Base-by-base conservation (phyloP, 2,113 vertebrate species). In the Hemichromis elongatus region DNA sequence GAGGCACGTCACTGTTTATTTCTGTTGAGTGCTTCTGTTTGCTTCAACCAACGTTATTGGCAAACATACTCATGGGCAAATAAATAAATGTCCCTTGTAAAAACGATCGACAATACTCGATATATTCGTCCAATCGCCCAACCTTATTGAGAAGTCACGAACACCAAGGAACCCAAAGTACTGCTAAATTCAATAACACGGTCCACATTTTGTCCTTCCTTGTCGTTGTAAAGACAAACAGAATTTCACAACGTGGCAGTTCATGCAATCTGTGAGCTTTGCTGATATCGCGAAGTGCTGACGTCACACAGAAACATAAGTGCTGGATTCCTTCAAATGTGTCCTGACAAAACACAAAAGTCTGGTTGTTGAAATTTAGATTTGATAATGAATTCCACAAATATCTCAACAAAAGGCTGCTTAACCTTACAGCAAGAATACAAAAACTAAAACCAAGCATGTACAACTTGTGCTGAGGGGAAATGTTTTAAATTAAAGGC, bases 191-290 rank as follows among this genome's bases (percentile, higher is more conserved):
- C 7, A 56, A 28, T 35, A 21, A 66, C 19, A 84, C 21, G 7
- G 53, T 61, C 33, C 9, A 30, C 21, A 28, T 82, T 83, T 50
- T 59, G 11, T 63, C 24, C 7, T 21, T 78, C 83, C 83, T 66
- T 40, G 30, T 18, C 84, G 50, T 56, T 77, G 16, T 45, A 40
- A 84, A 83, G 68, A 90, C 80, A 87, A 92, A 91, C 50, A 78
- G 68, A 45, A 81, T 87, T 91, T 59, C 81, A 82, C 42, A 19
- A 70, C 24, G 33, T 9, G 13, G 80, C 24, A 19, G 66, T 59
- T 81, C 50, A 55, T 53, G 70, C 63, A 90, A 86, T 68, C 59
- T 61, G 26, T 75, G 70, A 18, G 77, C 66, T 45, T 40, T 81
- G 11, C 84, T 70, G 92, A 91, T 90, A 81, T 2, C 11, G 77